A percentile compares a stretch with the other conserved stretches of the same genome.
These are phyloP conservation scores for Platycheirus rosarum DNA, from an alignment of 2,888 invertebrate species.

Conservation along the genomic window DNA sequence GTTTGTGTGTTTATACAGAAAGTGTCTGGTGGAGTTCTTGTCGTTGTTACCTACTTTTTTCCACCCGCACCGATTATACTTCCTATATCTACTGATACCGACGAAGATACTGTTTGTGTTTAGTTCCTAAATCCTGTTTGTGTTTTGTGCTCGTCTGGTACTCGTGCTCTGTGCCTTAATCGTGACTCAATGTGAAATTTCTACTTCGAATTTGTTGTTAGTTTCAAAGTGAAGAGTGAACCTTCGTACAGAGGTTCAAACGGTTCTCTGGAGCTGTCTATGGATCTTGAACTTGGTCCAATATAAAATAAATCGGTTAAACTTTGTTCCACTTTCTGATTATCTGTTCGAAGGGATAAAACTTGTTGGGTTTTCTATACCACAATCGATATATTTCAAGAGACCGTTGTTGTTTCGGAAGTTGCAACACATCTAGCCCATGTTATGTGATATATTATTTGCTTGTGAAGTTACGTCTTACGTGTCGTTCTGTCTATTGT, in stretches of 20 bases:
- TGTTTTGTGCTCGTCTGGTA: slow-evolving; percentile 36
- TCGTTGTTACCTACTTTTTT: slow-evolving; percentile 39
- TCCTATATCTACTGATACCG: not conserved
- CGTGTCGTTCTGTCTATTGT: slow-evolving; percentile 65
- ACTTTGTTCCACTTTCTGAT: slow-evolving; percentile 65
- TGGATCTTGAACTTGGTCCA: slow-evolving; percentile 64
- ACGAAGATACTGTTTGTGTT: slow-evolving; percentile 46
- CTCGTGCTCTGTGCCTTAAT: slow-evolving; percentile 1
- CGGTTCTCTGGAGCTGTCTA: slow-evolving; percentile 51
- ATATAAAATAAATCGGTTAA: slow-evolving; percentile 43
- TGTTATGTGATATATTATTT: slow-evolving; percentile 49
- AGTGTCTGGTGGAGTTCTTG: slow-evolving; percentile 57
- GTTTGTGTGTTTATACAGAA: slow-evolving; percentile 3
- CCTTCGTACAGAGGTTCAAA: slow-evolving; percentile 58
- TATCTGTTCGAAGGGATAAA: slow-evolving; percentile 20
- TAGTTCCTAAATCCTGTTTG: slow-evolving; percentile 60
- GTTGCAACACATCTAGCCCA: slow-evolving; percentile 14
- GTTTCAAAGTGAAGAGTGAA: slow-evolving; percentile 29
- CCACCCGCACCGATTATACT: slow-evolving; percentile 44
- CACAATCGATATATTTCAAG: not conserved
- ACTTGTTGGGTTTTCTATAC: not conserved
- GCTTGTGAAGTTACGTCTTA: slow-evolving; percentile 36
- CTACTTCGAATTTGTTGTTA: slow-evolving; percentile 30
- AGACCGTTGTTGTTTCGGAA: slow-evolving; percentile 12
- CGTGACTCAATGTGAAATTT: slow-evolving; percentile 50